Conservation (phyloP, 2,113 vertebrate species). For the Semnopithecus entellus region DNA sequence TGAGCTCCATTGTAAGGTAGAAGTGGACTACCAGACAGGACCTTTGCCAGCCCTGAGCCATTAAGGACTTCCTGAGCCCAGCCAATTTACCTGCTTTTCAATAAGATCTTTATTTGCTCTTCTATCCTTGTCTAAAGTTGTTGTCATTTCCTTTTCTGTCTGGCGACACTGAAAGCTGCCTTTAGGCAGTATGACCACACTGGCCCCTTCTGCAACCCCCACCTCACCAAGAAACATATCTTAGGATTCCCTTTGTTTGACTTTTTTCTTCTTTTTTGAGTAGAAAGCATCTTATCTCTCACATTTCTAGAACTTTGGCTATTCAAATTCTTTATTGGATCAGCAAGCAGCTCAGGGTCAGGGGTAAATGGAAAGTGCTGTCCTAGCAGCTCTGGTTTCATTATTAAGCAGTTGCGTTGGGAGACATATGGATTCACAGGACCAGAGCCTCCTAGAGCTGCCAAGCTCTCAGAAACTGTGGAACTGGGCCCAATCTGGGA, state of each 20-base stretch:
- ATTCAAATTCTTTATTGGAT: not conserved
- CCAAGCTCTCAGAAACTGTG: not conserved
- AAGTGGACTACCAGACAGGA: not conserved
- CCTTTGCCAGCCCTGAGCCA: conserved; percentile 23
- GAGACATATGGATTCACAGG: not conserved
- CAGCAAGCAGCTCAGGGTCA: not conserved
- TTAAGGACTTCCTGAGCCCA: not conserved
- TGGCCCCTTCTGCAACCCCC: not conserved
- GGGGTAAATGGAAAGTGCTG: not conserved
- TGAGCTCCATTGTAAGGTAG: not conserved
- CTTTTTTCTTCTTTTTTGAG: not conserved
- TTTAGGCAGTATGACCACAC: not conserved
- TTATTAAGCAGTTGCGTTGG: not conserved
- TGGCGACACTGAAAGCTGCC: not conserved
- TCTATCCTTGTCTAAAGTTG: conserved; percentile 43
- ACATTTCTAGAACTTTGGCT: conserved; percentile 27
- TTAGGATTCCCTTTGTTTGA: conserved; percentile 10
- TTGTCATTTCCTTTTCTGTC: conserved; percentile 64
- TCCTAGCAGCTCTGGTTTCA: not conserved
- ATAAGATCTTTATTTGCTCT: conserved; percentile 58
- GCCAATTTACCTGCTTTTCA: conserved; percentile 59
- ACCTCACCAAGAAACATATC: conserved; percentile 14
- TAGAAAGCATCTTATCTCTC: not conserved
- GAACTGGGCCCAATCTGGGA: not conserved
- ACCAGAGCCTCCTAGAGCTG: not conserved